Percentiles rank a stretch among this genome's conserved stretches.
Evolutionary conservation across 2,113 vertebrate genomes (phyloP).

Genomic region (Vombatus ursinus): DNA sequence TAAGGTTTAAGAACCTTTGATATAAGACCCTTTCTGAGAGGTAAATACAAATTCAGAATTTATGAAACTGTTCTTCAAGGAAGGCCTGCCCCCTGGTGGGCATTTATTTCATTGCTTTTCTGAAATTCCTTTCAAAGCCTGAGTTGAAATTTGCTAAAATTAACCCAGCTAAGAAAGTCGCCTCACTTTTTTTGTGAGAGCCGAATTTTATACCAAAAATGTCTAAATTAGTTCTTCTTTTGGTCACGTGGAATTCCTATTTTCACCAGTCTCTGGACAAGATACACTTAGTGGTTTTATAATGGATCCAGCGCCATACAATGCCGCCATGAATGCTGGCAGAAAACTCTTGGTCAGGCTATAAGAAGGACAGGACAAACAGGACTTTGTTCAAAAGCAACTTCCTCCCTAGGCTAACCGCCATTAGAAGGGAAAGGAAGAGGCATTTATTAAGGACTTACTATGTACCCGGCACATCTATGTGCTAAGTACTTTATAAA

Average conservation of each 20-base stretch:
- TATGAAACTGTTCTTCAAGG: not conserved
- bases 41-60: not conserved
- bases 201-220: not conserved
- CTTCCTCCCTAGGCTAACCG: not conserved
- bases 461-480: not conserved
- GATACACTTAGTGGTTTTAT: no score
- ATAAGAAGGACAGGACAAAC: not conserved
- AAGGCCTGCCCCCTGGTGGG: constrained; percentile 54
- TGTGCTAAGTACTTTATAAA: not conserved
- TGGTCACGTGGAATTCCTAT: not conserved
- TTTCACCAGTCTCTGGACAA: not conserved
- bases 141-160: not conserved
- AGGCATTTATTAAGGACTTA: not conserved
- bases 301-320: no score
- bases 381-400: not conserved
- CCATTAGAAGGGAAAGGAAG: not conserved
- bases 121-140: not conserved
- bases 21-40: no score
- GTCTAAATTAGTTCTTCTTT: not conserved
- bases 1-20: not conserved
- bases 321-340: not conserved
- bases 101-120: not conserved
- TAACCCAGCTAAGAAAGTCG: not conserved
- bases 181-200: not conserved
- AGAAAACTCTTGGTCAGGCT: no score